Conservation (phyloP, 1,140 invertebrate genomes). For the Pseudomyrmex cubaensis region DNA sequence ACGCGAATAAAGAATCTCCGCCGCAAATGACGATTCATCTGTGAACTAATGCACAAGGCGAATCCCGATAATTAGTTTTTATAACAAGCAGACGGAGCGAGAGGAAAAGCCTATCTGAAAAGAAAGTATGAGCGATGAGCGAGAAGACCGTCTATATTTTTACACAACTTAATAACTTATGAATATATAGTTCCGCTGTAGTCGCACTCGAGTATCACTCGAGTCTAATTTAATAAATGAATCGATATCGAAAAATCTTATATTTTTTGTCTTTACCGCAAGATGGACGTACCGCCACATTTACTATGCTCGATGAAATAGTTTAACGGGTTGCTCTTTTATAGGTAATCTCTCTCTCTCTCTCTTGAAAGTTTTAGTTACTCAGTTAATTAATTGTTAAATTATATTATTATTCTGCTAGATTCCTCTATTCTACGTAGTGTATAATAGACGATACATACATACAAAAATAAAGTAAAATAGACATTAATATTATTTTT, state of each 20-base stretch:
- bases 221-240: conserved; percentile 18
- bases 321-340: conserved; percentile 21
- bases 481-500: not conserved
- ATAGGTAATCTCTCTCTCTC: conserved; percentile 6
- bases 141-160: not conserved
- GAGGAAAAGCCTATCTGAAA: not conserved
- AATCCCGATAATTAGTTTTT: conserved; percentile 65
- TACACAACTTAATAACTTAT: conserved; percentile 12
- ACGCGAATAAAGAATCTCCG: conserved; percentile 18
- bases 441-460: no score
- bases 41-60: conserved; percentile 37
- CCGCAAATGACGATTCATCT: conserved; percentile 16
- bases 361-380: not conserved
- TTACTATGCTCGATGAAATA: conserved; percentile 3
- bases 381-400: not conserved
- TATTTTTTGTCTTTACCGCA: conserved; percentile 1
- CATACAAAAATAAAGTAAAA: not conserved
- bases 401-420: not conserved
- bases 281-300: conserved; percentile 23
- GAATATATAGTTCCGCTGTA: conserved; percentile 6
- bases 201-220: not conserved
- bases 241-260: not conserved
- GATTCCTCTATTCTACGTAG: no score
- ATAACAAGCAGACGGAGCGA: conserved; percentile 26
- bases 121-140: not conserved